These are phyloP conservation scores for Pachyrhynchus sulphureomaculatus DNA, from an alignment of 1,140 invertebrate species.

Conservation along the genomic window DNA sequence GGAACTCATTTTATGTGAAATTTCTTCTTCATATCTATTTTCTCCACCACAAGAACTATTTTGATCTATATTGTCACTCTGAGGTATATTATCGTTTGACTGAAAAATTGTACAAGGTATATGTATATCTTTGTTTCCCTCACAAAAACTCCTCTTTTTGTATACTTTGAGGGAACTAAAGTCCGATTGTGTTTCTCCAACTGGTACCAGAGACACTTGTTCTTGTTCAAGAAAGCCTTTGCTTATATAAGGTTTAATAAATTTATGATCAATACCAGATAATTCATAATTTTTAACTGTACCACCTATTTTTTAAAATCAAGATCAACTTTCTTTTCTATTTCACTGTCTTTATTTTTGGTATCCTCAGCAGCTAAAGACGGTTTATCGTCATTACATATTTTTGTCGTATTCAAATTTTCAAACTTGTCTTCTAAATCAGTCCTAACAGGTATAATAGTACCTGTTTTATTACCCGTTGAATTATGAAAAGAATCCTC, in stretches of 20 bases:
- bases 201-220: constrained; percentile 49
- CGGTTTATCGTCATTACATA: neutral
- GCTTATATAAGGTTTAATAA: constrained; percentile 33
- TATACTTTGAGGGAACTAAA: constrained; percentile 52
- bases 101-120: constrained; percentile 13
- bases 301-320: constrained; percentile 49
- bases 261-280: constrained; percentile 34
- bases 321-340: constrained; percentile 47
- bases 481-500: too few species aligned
- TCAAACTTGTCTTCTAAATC: neutral
- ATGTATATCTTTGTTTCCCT: constrained; percentile 14
- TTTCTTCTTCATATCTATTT: constrained; percentile 1
- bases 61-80: constrained; percentile 12
- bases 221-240: constrained; percentile 41
- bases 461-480: neutral
- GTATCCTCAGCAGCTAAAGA: neutral
- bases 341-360: constrained; percentile 6
- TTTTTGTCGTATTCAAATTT: neutral
- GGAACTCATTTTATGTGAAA: constrained; percentile 5
- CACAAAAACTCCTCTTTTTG: constrained; percentile 38
- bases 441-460: neutral
- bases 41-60: constrained; percentile 10
- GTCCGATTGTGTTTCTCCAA: constrained; percentile 47
- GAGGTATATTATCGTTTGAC: constrained; percentile 8
- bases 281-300: constrained; percentile 39